Percentiles rank a stretch among this genome's conserved stretches.
phyloP scores from a whole-genome alignment of 2,113 vertebrate genomes.

The Gobius niger region DNA sequence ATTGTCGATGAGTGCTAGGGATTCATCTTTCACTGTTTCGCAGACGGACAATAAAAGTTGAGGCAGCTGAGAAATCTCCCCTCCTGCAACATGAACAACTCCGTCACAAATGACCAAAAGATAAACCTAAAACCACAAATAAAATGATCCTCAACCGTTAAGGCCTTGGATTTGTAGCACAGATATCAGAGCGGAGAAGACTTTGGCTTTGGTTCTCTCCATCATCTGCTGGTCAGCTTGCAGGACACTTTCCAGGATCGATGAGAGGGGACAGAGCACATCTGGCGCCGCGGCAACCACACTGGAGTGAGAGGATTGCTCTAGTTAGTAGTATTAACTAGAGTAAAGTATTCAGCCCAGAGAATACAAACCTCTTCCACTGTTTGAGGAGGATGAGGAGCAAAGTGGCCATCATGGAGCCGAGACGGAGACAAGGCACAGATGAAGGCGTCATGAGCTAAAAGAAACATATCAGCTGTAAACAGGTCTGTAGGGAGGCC shows the following conservation, averaged over 20 bases:
- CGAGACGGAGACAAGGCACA: conserved; percentile 85
- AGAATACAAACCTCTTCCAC: conserved; percentile 85
- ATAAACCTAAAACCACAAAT: no score
- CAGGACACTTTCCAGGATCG: conserved; percentile 90
- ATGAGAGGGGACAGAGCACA: conserved; percentile 85
- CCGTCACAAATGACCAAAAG: fast-evolving
- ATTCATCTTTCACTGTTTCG: conserved; percentile 91
- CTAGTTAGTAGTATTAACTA: not conserved
- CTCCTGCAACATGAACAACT: conserved; percentile 69
- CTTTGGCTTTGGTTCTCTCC: conserved; percentile 93
- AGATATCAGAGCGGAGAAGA: conserved; percentile 91
- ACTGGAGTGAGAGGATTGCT: conserved; percentile 58
- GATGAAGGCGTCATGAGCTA: conserved; percentile 87
- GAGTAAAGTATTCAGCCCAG: not conserved
- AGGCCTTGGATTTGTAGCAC: conserved; percentile 92
- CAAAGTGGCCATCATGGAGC: conserved; percentile 92
- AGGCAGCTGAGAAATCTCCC: conserved; percentile 90
- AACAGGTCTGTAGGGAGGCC: no score
- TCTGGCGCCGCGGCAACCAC: conserved; percentile 86
- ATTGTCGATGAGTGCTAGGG: conserved; percentile 85
- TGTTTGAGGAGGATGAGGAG: conserved; percentile 90
- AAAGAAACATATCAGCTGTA: not conserved
- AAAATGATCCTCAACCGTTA: conserved; percentile 75
- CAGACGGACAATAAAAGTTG: conserved; percentile 92
- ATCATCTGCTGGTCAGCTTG: conserved; percentile 91